Evolutionary conservation across 2,113 vertebrate species (phyloP), one percentile per base, ranked within the genome.

Genomic region (Lynx canadensis): DNA sequence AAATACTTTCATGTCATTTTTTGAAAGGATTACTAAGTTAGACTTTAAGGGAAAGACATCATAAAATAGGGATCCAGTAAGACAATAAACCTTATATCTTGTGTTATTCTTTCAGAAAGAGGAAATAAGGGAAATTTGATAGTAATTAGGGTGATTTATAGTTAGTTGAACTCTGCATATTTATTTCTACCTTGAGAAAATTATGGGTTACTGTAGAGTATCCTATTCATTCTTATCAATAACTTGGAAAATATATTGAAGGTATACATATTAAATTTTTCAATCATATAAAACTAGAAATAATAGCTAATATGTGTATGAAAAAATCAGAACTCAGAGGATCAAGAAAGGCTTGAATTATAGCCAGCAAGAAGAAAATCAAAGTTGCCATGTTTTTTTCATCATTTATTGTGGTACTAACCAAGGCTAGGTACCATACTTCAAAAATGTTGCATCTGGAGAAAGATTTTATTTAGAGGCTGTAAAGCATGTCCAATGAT

Each of bases 171-270:
- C 76, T 93, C n/a, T 36, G 3, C 73, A n/a, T 83, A 69, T 85
- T 93, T 36, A 78, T 90, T 96, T 94, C 41, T 50, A 21, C 16
- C 33, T 83, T 79, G 68, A 89, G 25, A 29, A 8, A 96, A 74
- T 50, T 94, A 73, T 89, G 66, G 50, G 55, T 52, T 83, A 87
- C 60, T 55, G 10, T 27, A 76, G 31, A 96, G 21, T 90, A 21
- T 87, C 13, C 45, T 83, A 5, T 78, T 95, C 63, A 81, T 50
- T 97, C 45, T 83, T 50, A 83, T 36, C 55, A 97, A 45, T 87
- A 95, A 93, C 55, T 96, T 93, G 63, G 18, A 66, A 95, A 91
- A 90, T 15, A 76, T 71, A 86, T 52, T 92, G 52, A 84, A 92
- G 25, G 27, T 63, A 38, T 41, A 50, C 3, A 73, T 76, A n/a